These are phyloP conservation scores for Lysandra coridon DNA, from an alignment of 2,888 invertebrate species.

Conservation along the genomic window DNA sequence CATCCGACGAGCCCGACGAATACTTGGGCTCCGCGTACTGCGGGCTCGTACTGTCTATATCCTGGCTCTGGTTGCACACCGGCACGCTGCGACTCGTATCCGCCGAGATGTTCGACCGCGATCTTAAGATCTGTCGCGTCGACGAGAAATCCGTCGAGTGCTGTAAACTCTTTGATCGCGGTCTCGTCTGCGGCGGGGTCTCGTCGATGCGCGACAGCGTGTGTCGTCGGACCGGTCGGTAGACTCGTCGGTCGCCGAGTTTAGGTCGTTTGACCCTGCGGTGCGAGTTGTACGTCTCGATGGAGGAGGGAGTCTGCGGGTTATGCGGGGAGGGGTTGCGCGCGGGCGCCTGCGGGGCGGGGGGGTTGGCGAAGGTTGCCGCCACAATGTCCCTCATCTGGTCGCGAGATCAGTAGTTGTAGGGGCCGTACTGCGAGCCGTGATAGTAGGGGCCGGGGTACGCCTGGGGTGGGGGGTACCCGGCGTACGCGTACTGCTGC, in stretches of 20 bases:
- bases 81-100: conserved; percentile 74
- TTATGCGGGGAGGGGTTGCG: conserved; percentile 56
- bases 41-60: conserved; percentile 59
- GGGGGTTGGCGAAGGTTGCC: conserved; percentile 68
- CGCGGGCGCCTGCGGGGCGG: conserved; percentile 76
- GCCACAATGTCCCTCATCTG: conserved; percentile 78
- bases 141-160: conserved; percentile 66
- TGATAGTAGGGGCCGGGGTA: conserved; percentile 95
- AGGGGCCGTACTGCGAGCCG: conserved; percentile 95
- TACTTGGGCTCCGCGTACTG: conserved; percentile 69
- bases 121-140: conserved; percentile 61
- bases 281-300: conserved; percentile 73
- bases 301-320: conserved; percentile 48
- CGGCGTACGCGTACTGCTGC: conserved; percentile 94
- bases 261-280: conserved; percentile 59
- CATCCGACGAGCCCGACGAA: conserved; percentile 58
- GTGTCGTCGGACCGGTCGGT: conserved; percentile 62
- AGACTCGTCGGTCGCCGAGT: conserved; percentile 63
- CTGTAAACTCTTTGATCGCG: conserved; percentile 62
- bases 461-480: conserved; percentile 90
- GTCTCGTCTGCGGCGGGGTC: conserved; percentile 53
- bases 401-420: conserved; percentile 89
- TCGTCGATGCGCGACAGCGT: conserved; percentile 75
- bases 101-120: conserved; percentile 69
- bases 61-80: conserved; percentile 68